These are phyloP conservation scores for Seira musarum DNA, from an alignment of 2,888 invertebrate species.

Conservation along the genomic window DNA sequence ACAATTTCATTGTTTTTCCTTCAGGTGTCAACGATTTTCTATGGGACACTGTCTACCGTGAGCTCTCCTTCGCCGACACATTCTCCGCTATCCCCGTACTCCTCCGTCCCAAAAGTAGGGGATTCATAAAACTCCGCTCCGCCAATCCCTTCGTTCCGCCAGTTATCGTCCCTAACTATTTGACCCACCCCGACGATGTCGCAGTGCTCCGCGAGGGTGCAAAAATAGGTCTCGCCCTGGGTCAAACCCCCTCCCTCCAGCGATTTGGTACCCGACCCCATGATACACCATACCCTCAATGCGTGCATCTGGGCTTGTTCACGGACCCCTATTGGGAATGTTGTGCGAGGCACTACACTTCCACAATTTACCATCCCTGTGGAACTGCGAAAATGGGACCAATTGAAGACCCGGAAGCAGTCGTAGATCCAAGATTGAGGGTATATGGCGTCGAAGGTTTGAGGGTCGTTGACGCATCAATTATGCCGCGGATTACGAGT, in stretches of 20 bases:
- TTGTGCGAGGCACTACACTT: conserved; percentile 77
- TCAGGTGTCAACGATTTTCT: too few relatives aligned
- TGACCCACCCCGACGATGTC: conserved; percentile 46
- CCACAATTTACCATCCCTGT: conserved; percentile 87
- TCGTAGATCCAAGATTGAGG: conserved; percentile 81
- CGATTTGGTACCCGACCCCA: conserved; percentile 46
- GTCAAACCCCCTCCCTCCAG: conserved; percentile 54
- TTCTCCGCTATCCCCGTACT: conserved; percentile 63
- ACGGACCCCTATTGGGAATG: conserved; percentile 89
- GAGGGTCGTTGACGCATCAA: conserved; percentile 73
- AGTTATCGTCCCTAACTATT: conserved; percentile 63
- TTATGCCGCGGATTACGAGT: conserved; percentile 85
- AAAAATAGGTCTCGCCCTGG: conserved; percentile 53
- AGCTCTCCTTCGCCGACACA: conserved; percentile 58
- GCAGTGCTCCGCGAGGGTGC: conserved; percentile 52
- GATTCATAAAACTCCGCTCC: conserved; percentile 53
- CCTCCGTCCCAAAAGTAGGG: conserved; percentile 54
- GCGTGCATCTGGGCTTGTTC: conserved; percentile 69
- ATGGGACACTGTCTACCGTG: conserved; percentile 67
- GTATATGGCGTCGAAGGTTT: conserved; percentile 73
- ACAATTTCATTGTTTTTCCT: too few relatives aligned
- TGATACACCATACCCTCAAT: conserved; percentile 81
- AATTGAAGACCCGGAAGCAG: conserved; percentile 76
- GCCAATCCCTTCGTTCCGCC: conserved; percentile 57
- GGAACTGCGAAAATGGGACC: conserved; percentile 88